Percentiles rank a stretch among this genome's conserved stretches.
These are phyloP conservation scores for Argyresthia albistria DNA, from an alignment of 2,888 invertebrate species.

Conservation along the genomic window DNA sequence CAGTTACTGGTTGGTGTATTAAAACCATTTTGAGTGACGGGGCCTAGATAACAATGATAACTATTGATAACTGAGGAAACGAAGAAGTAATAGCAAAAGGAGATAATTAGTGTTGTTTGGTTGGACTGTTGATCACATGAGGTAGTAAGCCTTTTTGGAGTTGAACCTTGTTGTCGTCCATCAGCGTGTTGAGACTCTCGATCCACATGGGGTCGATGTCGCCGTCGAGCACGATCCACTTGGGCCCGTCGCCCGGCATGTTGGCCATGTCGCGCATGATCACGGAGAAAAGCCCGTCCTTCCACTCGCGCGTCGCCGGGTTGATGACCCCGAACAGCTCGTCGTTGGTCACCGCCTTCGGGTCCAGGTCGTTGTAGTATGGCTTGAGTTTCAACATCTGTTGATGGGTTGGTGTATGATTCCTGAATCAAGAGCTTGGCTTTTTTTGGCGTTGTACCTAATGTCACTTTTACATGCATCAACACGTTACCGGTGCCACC, in stretches of 20 bases:
- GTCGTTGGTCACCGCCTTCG: constrained; percentile 96
- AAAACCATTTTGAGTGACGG: no score
- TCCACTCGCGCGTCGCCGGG: constrained; percentile 95
- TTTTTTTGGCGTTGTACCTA: no score
- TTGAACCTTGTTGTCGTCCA: constrained; percentile 96
- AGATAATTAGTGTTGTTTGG: no score
- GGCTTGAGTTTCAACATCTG: constrained; percentile 86
- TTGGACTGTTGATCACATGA: no score
- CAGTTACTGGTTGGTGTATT: no score
- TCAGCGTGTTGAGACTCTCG: constrained; percentile 94
- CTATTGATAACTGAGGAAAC: no score
- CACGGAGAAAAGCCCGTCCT: constrained; percentile 90
- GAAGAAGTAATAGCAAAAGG: no score
- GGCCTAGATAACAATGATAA: no score
- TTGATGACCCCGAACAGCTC: constrained; percentile 96
- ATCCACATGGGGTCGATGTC: constrained; percentile 99
- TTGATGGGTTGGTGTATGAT: background rate
- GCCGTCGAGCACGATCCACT: constrained; percentile 96
- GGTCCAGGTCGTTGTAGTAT: constrained; percentile 91
- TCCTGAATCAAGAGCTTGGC: no score
- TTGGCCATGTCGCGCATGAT: constrained; percentile 96
- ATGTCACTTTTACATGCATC: no score
- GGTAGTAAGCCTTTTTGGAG: no score
- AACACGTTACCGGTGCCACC: no score
- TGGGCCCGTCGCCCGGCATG: constrained; percentile 86